Conservation (phyloP, 2,113 vertebrate species). For the Halichoerus grypus region DNA sequence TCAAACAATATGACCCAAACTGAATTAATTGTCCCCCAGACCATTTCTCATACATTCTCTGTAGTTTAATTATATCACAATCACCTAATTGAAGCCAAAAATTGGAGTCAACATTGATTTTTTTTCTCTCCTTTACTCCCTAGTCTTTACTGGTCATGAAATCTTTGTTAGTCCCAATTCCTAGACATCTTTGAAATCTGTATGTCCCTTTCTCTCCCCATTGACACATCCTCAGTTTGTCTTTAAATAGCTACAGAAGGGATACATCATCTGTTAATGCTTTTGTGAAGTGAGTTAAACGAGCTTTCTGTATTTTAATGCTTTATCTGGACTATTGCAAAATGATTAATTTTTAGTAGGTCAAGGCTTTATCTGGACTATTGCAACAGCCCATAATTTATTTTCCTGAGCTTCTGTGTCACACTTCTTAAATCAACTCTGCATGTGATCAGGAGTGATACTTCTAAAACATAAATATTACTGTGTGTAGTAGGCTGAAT, state of each 20-base stretch:
- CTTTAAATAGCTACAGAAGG: constrained; percentile 82
- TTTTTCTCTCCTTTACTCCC: neutral
- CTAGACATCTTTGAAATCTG: neutral
- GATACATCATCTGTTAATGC: constrained; percentile 82
- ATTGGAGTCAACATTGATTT: neutral
- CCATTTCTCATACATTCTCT: neutral
- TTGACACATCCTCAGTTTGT: constrained; percentile 53
- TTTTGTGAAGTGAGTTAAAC: constrained; percentile 90
- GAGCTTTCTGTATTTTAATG: constrained; percentile 90
- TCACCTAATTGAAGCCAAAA: neutral
- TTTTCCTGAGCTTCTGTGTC: neutral
- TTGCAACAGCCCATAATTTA: neutral
- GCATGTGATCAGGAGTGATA: neutral
- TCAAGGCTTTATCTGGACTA: neutral
- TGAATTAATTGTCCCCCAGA: neutral
- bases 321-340: constrained; percentile 73
- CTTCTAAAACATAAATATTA: neutral
- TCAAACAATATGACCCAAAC: neutral
- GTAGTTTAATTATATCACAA: neutral
- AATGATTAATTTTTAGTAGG: too few relatives aligned
- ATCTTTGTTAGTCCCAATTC: neutral
- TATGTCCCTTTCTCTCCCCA: neutral
- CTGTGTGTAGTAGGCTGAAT: neutral
- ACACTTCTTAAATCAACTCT: neutral
- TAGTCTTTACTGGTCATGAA: neutral